Base-by-base conservation (phyloP, 2,797 vertebrate species). In the Dallia pectoralis region DNA sequence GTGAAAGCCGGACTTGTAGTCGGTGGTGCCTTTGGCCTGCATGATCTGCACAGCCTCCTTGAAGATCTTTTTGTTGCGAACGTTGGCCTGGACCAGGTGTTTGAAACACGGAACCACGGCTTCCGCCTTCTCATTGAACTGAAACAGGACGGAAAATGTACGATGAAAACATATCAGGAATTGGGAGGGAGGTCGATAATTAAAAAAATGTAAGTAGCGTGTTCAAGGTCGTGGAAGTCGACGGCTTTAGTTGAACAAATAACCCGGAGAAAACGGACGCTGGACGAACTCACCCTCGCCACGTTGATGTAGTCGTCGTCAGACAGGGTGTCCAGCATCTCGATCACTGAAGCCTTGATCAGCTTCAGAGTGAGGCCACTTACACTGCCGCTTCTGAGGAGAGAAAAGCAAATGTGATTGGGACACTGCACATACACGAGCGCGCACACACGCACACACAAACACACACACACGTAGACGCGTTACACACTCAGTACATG, bases 21-120 rank as follows among this genome's bases (percentile, higher is more conserved):
- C 97, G 0, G 98, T 99, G 0, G 97, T 98, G 86, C 98, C 98
- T 90, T 98, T 97, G 71, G 98, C 97, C 87, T 96, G 95, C 97
- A 99, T 98, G 71, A 96, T 94, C 84, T 95, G 92, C 72, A 99
- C 97, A 0, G 96, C 95, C 27, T 97, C 96, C 89, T 98, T 98
- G 87, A 99, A 98, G 86, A 99, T 97, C 87, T 98, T 98, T 87
- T 99, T 99, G 91, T 99, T 99, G 15, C 97, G 94, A 59, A 99
- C 95, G 6, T 99, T 99, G 71, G 98, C 98, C 87, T 99, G 98
- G 74, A 99, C 98, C 56, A 99, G 91, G 87, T 99, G 96, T 71
- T 93, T 96, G 91, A 99, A 99, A 88, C 98, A 99, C 0, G 97
- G 97, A 79, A 99, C 96, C 87, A 98, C 97, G 0, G 96, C 96